These are phyloP conservation scores for Timema cristinae DNA, from an alignment of 2,888 invertebrate genomes.

Conservation along the genomic window DNA sequence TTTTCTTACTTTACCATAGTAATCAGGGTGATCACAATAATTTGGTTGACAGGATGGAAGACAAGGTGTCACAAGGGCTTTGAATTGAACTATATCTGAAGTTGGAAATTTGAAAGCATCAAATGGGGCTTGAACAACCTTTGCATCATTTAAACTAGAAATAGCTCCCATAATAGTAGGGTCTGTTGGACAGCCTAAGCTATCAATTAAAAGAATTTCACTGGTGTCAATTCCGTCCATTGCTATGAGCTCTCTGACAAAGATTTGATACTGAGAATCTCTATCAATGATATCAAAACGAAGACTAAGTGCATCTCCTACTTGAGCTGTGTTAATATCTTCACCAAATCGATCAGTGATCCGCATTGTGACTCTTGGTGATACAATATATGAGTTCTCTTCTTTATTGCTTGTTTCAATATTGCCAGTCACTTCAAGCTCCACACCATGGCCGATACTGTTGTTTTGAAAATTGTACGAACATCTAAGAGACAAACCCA, in stretches of 20 bases:
- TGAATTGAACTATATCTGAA: constrained; percentile 44
- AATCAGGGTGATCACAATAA: constrained; percentile 41
- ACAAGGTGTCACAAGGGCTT: constrained; percentile 44
- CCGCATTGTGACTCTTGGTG: constrained; percentile 48
- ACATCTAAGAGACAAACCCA: constrained; percentile 47
- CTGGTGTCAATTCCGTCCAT: constrained; percentile 45
- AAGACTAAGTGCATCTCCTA: constrained; percentile 47
- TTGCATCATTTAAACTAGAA: constrained; percentile 30
- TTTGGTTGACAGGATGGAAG: constrained; percentile 42
- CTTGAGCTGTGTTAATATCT: constrained; percentile 45
- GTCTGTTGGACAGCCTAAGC: constrained; percentile 46
- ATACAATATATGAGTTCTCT: constrained; percentile 45
- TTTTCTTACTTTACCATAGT: constrained; percentile 41
- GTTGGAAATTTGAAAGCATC: constrained; percentile 47
- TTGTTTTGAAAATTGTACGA: constrained; percentile 46
- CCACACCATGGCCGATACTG: constrained; percentile 45
- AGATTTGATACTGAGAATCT: constrained; percentile 47
- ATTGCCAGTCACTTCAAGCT: constrained; percentile 41
- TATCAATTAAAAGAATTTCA: constrained; percentile 48
- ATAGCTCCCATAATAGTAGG: constrained; percentile 45
- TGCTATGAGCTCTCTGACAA: constrained; percentile 47
- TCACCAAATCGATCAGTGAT: constrained; percentile 45
- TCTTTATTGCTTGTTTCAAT: constrained; percentile 38
- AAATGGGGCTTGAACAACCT: constrained; percentile 42
- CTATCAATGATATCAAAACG: constrained; percentile 45